Base-by-base conservation (phyloP, 2,797 vertebrate genomes). In the Lemur catta region DNA sequence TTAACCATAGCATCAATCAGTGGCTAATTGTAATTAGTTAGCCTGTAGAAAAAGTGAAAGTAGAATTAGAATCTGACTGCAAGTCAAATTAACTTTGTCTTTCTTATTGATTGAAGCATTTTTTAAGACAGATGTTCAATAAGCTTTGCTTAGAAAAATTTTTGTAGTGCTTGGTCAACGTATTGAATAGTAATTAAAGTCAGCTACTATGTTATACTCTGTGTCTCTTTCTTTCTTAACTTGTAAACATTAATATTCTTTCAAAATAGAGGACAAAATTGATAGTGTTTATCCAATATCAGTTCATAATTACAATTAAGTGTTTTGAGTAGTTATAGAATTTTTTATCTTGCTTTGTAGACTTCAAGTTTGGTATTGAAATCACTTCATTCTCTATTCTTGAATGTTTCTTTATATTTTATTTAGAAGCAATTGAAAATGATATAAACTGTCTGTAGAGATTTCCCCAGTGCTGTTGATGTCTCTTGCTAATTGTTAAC, bases 71-170 rank as follows among this genome's bases (percentile, higher is more conserved):
- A 95, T 98, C 96, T 97, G 98, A 98, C 97, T 98, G 94, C 97
- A 97, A 98, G 98, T 98, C 98, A 98, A 97, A 98, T 98, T 98
- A 98, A 98, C 97, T 98, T 98, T 98, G 97, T 90, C 94, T 98
- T 98, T 97, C 79, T 79, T 98, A 98, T 98, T 97, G 98, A 98
- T 98, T 98, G 97, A 98, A 98, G 94, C 98, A 97, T 97, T 98
- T 98, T 98, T 98, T 98, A 97, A 98, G 98, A 98, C 98, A 98
- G 97, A 96, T 98, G 59, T 97, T 98, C 98, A 97, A 98, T 98
- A 98, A 8, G 9, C 87, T 98, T 98, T 98, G 96, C 78, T 98
- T 98, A 97, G 91, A 85, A 59, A 97, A 95, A 95, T 90, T 97
- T 96, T 95, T 48, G 84, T 95, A 94, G 86, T 96, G 71, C 35